These are phyloP conservation scores for Falcunculus frontatus DNA, from an alignment of 2,113 vertebrate genomes.

Conservation along the genomic window DNA sequence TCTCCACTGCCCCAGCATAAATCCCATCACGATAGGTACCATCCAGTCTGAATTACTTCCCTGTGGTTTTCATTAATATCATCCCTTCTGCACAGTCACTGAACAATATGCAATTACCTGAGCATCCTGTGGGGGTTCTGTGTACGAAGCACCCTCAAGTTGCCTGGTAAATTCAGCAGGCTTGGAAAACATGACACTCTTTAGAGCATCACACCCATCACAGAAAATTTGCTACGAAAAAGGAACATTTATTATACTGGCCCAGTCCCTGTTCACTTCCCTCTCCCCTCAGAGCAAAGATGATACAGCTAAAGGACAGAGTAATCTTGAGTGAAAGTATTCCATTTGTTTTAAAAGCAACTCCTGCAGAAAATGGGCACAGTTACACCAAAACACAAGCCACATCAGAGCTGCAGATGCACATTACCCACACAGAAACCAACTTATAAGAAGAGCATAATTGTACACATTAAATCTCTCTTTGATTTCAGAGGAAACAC, in stretches of 20 bases:
- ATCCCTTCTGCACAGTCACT: not conserved
- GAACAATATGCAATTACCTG: not conserved
- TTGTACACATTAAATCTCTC: not conserved
- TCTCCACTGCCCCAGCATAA: not conserved
- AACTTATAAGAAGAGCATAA: not conserved
- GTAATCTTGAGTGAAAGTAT: not conserved
- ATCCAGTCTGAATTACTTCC: not conserved
- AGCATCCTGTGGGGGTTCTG: not conserved
- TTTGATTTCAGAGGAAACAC: slow-evolving; percentile 2
- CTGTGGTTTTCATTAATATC: not conserved
- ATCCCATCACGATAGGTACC: not conserved
- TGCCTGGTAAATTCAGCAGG: not conserved
- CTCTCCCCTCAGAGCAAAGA: not conserved
- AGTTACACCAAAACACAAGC: not conserved
- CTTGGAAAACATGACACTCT: not conserved
- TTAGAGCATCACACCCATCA: not conserved
- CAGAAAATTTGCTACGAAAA: not conserved
- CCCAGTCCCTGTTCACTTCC: not conserved
- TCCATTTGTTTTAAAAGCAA: not conserved
- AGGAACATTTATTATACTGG: not conserved
- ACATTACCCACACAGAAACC: not conserved
- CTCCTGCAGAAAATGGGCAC: not conserved
- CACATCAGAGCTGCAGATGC: not conserved
- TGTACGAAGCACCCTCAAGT: not conserved
- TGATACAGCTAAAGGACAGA: not conserved